Evolutionary conservation across 2,797 vertebrate species (phyloP), one percentile per base, ranked within the genome.

Genomic region (Aratinga solstitialis): DNA sequence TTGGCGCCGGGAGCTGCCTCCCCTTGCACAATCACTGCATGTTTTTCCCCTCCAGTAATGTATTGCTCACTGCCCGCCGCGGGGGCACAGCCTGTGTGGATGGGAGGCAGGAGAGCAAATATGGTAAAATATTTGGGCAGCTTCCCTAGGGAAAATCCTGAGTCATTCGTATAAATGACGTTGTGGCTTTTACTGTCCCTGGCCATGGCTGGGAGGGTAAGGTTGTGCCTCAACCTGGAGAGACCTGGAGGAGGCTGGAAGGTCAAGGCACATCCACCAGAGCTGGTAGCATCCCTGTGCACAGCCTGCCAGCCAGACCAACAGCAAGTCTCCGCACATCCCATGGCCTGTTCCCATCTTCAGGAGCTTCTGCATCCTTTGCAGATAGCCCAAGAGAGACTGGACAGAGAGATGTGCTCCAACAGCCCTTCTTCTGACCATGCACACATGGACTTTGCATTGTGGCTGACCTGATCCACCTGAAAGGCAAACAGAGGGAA

Each of bases 121-220:
- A 91, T 65, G 68, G 96, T 82, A 47, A 95, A 94, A 91, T 80
- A 92, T 94, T 89, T 67, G 79, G 89, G 94, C 89, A 92, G 81
- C 81, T 79, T 92, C 94, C 78, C 78, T 11, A 1, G 89, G 87
- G 89, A 84, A 79, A 87, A 26, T 36, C 81, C 78, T 29, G 59
- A 92, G 78, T 87, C 87, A 63, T 62, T 84, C 29, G 36, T 20
- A 54, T 10, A 2, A 34, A 4, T 48, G 1, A 4, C 12, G 2
- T 42, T 1, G 38, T 36, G 81, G 59, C 48, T 36, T 75, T 78
- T 54, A 2, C 16, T 10, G 7, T 16, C 74, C 48, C 48, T 32
- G 21, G 51, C 53, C 5, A 6, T 0, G 3, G 29, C 4, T 2
- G 15, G 30, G 9, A 43, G 32, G 14, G n/a, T 23, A 5, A 58